Evolutionary conservation across 1,140 invertebrate genomes (phyloP), one percentile per base, ranked within the genome.

Genomic region (Trichogramma pretiosum): DNA sequence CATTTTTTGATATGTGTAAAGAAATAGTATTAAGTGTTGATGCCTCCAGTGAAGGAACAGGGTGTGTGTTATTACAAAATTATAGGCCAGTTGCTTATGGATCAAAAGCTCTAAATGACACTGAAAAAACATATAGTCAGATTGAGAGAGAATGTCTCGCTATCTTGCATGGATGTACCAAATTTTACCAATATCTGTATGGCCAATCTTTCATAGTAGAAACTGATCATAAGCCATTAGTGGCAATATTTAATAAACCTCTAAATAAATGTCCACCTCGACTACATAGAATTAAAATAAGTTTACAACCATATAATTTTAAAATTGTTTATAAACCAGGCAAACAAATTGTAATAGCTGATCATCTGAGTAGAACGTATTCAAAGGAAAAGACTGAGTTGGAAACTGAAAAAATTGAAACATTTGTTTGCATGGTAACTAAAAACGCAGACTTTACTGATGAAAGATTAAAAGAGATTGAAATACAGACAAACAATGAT

Each of bases 101-200:
- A 1, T 48, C 58, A 4, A 56, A 58, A 52, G 33, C 55, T 4
- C 43, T 64, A 38, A 59, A 44, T 5, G 48, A 46, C 14, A 50
- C 58, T 36, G 59, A 74, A 54, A 42, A 59, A 38, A 54, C 53
- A 9, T 75, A 70, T 43, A 54, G 60, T 3, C 61, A 68, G 50
- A 70, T 70, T 14, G 67, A 74, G 36, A 73, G 65, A 44, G 67
- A 74, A 50, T 53, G 59, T n/a, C 47, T 67, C 1, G 64, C 62
- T 11, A 60, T 74, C n/a, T 44, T 54, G 33, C 63, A 56, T 55
- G 58, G 48, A 11, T 59, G 49, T 51, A 51, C 59, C 45, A 57
- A 57, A 41, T 74, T 71, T 46, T 40, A 57, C 11, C 52, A 60
- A n/a, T 63, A 58, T 52, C 34, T 65, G 14, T 60, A 54, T 56